These are phyloP conservation scores for Pimpla rufipes DNA, from an alignment of 2,888 invertebrate species.

Conservation along the genomic window DNA sequence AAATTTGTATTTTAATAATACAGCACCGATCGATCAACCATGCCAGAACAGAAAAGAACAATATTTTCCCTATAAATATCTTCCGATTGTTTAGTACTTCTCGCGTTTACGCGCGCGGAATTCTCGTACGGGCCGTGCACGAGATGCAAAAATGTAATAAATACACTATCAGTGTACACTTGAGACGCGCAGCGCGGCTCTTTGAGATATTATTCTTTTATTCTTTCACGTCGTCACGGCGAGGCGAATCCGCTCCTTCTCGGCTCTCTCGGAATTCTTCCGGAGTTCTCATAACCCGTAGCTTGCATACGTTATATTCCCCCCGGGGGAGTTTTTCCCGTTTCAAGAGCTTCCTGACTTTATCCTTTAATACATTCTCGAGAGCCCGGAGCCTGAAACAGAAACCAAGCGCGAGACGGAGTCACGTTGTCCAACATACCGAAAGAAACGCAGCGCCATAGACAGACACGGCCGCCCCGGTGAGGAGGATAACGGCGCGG, in stretches of 20 bases:
- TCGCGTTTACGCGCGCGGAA: neutral
- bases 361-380: conserved; percentile 35
- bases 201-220: conserved; percentile 30
- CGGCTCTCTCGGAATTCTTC: conserved; percentile 20
- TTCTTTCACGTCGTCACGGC: conserved; percentile 25
- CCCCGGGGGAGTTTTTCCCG: conserved; percentile 32
- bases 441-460: conserved; percentile 45
- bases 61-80: neutral
- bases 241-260: conserved; percentile 13
- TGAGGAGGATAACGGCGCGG: conserved; percentile 50
- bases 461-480: conserved; percentile 31
- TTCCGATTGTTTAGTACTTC: neutral
- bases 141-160: conserved; percentile 11
- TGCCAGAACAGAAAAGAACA: no score
- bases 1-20: no score
- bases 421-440: conserved; percentile 37
- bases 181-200: neutral
- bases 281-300: conserved; percentile 42
- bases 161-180: neutral
- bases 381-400: conserved; percentile 42
- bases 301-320: conserved; percentile 24
- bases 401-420: conserved; percentile 39
- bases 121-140: neutral
- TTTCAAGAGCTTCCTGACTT: conserved; percentile 50
- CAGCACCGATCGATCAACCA: no score